Base-by-base conservation (phyloP, 1,140 invertebrate species). In the Drosophila sp. region DNA sequence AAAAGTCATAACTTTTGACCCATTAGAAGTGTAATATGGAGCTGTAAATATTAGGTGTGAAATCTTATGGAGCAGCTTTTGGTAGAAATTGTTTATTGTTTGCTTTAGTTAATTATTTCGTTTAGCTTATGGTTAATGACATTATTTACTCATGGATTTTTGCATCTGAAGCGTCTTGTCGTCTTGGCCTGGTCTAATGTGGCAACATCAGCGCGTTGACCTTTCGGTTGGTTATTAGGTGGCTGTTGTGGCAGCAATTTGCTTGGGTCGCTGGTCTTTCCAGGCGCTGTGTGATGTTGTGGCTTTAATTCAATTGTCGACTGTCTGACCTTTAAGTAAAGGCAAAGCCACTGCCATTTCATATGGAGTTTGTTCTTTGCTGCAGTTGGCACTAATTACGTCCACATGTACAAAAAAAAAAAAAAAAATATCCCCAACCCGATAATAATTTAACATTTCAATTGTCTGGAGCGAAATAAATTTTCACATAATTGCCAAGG, bases 391-490 rank as follows among this genome's bases (percentile, higher is more conserved):
- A 67, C 76, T 87, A 83, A 87, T 89, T 87, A 89, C 66, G 66
- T 67, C 62, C 60, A 35, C 50, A 7, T 41, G n/a, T 41, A 50
- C 44, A 50, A 23, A 50, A 27, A 38, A 66, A 63, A 64, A 25
- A 50, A 23, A 50, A 23, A 50, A 27, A 38, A 66, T 60, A 64
- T 11, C 65, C 71, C 74, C 56, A 66, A 57, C 61, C 67, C 69
- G 61, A 77, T 86, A 81, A 74, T 77, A 89, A 84, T 76, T 84
- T 80, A 89, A 89, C 84, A 84, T 89, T 89, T 89, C 84, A 89
- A 89, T 87, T 87, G 84, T 72, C 55, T 76, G 67, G 35, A 72
- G 56, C 58, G 64, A 79, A 82, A 74, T 77, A 77, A 80, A 70
- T 80, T 78, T 72, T 72, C 83, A 80, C 70, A 89, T 79, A 87